These are phyloP conservation scores for Diarsia rubi DNA, from an alignment of 2,888 invertebrate species.

Conservation along the genomic window DNA sequence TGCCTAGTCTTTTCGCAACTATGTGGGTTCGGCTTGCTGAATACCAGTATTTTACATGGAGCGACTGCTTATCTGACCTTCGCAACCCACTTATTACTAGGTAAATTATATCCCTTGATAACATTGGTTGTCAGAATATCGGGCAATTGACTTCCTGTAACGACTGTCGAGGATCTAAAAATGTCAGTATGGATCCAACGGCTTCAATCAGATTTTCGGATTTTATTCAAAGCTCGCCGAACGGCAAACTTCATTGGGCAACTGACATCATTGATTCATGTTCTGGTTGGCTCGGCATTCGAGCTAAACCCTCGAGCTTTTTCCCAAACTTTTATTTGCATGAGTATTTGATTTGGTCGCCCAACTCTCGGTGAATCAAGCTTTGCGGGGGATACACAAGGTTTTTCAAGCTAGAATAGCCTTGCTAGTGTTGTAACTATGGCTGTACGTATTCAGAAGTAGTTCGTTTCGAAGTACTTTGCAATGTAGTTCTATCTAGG, in stretches of 20 bases:
- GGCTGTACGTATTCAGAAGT: neutral
- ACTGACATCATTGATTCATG: neutral
- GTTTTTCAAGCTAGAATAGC: neutral
- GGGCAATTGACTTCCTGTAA: too few relatives aligned
- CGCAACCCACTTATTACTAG: too few relatives aligned
- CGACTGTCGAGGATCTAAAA: too few relatives aligned
- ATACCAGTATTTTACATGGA: too few relatives aligned
- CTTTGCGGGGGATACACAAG: neutral
- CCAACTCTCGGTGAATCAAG: neutral
- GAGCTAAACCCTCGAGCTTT: neutral
- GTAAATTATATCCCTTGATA: too few relatives aligned
- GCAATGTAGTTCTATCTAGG: neutral
- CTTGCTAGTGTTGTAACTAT: neutral
- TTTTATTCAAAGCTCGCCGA: neutral
- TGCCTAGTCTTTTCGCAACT: too few relatives aligned
- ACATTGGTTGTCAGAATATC: too few relatives aligned
- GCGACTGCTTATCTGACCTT: too few relatives aligned
- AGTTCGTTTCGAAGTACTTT: neutral
- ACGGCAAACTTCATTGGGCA: neutral
- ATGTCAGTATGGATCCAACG: too few relatives aligned
- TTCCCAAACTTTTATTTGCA: neutral
- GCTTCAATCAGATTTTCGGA: neutral
- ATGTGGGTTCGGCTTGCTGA: too few relatives aligned
- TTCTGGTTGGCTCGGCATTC: neutral
- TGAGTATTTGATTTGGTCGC: slow-evolving; percentile 1